phyloP scores from a whole-genome alignment of 2,888 invertebrate genomes.

The Agonopterix arenella region DNA sequence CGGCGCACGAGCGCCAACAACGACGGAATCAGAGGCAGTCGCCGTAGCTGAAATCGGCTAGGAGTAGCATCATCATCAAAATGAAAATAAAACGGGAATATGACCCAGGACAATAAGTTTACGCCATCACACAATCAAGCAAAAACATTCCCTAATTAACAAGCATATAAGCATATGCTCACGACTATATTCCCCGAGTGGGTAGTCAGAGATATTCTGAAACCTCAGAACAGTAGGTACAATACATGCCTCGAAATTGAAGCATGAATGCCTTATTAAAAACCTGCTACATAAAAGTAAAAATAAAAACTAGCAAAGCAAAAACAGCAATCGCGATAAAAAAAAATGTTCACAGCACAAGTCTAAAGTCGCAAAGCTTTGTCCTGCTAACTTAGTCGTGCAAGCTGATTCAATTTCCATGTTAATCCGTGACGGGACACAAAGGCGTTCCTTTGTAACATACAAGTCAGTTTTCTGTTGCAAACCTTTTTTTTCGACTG shows the following conservation, averaged over 20 bases:
- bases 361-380: constrained; percentile 36
- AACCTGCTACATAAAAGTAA: constrained; percentile 4
- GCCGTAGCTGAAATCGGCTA: too few relatives aligned
- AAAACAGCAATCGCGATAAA: constrained; percentile 10
- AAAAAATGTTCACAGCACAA: constrained; percentile 16
- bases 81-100: too few relatives aligned
- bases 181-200: too few relatives aligned
- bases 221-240: too few relatives aligned
- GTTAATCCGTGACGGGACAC: constrained; percentile 50
- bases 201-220: too few relatives aligned
- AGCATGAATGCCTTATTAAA: too few relatives aligned
- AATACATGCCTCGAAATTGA: too few relatives aligned
- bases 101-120: too few relatives aligned
- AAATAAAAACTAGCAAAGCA: constrained; percentile 2
- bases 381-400: constrained; percentile 36
- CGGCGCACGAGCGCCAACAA: too few relatives aligned
- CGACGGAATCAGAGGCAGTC: too few relatives aligned
- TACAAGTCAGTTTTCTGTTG: background rate
- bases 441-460: constrained; percentile 40
- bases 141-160: constrained; percentile 8
- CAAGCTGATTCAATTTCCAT: constrained; percentile 62
- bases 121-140: background rate
- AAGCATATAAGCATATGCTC: too few relatives aligned
- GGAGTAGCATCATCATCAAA: too few relatives aligned
- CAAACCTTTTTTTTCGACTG: background rate